Evolutionary conservation across 1,140 invertebrate genomes (phyloP), one percentile per base, ranked within the genome.

Genomic region (Dufourea novaeangliae): DNA sequence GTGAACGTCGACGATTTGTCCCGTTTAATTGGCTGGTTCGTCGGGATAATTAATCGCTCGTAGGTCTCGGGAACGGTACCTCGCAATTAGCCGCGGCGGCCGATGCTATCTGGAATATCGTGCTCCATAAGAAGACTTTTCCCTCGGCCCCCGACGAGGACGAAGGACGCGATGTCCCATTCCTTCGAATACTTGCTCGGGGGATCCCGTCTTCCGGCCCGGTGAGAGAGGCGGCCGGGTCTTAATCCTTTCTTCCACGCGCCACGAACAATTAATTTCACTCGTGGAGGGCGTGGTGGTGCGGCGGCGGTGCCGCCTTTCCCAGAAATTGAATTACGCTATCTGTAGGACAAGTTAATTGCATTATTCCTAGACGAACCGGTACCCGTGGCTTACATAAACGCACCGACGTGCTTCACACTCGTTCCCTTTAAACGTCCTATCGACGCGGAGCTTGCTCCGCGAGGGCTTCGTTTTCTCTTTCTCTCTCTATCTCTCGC

Each of bases 261-360:
- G 79, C 50, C 76, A 39, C 54, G 59, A 59, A 62, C 80, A 76
- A 84, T 85, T 84, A 84, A 84, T 80, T 67, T 85, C 73, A 74
- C 78, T 78, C 69, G 78, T 68, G 52, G 54, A 7, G 69, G 62
- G 44, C 56, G n/a, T n/a, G n/a, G n/a, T n/a, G n/a, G n/a, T n/a
- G n/a, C n/a, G n/a, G n/a, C n/a, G n/a, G n/a, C n/a, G n/a, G n/a
- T 25, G n/a, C n/a, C 32, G 78, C 54, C 64, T 70, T 56, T 77
- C 29, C n/a, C 20, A 78, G 82, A 86, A 88, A 88, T 88, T 89
- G 87, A 88, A 89, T 88, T 80, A 85, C 78, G 73, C 83, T 83
- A 84, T 84, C 82, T 57, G 82, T 44, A 67, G 71, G 62, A 72
- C 79, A 52, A 80, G 84, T 89, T 80, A 88, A 88, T 88, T 84